Conservation (phyloP, 30 jellyfish, hydroid and myxozoan genomes). For the Aurelia sp. region DNA sequence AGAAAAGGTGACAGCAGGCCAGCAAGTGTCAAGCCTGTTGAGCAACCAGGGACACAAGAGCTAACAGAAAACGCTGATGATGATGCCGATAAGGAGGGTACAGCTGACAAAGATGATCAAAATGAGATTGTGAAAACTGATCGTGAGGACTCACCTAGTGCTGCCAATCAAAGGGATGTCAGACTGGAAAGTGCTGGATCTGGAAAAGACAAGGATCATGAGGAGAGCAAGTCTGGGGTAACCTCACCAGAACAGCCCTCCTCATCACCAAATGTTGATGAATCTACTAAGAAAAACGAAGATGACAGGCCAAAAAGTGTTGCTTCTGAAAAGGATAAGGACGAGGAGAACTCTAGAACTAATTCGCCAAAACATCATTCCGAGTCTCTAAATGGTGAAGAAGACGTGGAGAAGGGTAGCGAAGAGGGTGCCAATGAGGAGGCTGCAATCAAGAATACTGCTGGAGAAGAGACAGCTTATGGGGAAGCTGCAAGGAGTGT, state of each 20-base stretch:
- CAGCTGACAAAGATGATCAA: slow-evolving; percentile 4
- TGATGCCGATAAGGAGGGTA: too few species aligned
- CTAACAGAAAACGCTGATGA: too few species aligned
- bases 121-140: not conserved
- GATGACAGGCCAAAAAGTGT: slow-evolving; percentile 5
- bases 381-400: not conserved
- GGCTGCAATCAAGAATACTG: too few species aligned
- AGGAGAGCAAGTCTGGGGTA: too few species aligned
- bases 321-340: not conserved
- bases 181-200: not conserved
- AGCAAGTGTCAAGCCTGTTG: slow-evolving; percentile 9
- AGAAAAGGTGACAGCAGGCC: slow-evolving; percentile 16
- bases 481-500: too few species aligned
- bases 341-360: not conserved
- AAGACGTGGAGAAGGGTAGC: not conserved
- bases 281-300: too few species aligned
- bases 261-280: too few species aligned
- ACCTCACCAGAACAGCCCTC: too few species aligned
- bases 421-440: not conserved
- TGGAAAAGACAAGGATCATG: too few species aligned
- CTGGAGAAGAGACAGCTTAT: too few species aligned
- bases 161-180: slow-evolving; percentile 10
- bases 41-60: too few species aligned
- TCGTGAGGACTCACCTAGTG: not conserved
- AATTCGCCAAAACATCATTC: not conserved